Evolutionary conservation across 1,140 invertebrate genomes (phyloP).

Genomic region (Calycopis cecrops): DNA sequence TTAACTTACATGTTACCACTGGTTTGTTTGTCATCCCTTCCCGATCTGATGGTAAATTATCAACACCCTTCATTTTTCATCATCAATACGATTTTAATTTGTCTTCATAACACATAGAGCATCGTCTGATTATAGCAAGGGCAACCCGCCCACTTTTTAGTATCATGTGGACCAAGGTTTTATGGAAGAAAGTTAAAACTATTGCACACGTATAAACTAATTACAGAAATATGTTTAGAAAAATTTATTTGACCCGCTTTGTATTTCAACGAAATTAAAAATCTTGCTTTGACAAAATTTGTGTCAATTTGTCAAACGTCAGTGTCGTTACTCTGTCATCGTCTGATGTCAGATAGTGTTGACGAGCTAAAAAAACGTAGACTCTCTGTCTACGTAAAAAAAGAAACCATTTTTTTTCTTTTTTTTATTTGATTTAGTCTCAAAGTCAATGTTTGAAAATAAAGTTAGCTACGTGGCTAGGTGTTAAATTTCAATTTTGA

Average conservation of each 20-base stretch:
- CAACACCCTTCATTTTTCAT: slow-evolving; percentile 72
- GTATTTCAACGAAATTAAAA: slow-evolving; percentile 13
- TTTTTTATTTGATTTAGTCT: no score
- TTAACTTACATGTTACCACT: slow-evolving; percentile 75
- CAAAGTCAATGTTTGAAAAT: no score
- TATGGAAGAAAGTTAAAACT: neutral
- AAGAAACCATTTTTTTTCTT: no score
- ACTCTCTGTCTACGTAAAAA: no score
- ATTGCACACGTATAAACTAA: slow-evolving; percentile 5
- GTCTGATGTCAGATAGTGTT: slow-evolving; percentile 2
- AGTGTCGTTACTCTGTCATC: neutral
- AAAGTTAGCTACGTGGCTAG: no score
- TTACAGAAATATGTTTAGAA: slow-evolving; percentile 14
- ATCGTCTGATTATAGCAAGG: slow-evolving; percentile 30
- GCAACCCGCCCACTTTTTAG: slow-evolving; percentile 27
- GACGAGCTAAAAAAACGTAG: no score
- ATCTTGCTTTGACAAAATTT: slow-evolving; percentile 14
- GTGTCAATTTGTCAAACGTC: slow-evolving; percentile 16
- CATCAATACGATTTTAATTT: slow-evolving; percentile 61
- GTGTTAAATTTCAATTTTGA: no score
- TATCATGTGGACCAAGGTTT: slow-evolving; percentile 8
- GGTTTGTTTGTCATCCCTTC: slow-evolving; percentile 75
- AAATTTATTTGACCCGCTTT: slow-evolving; percentile 12
- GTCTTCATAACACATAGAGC: slow-evolving; percentile 59
- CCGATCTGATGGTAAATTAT: slow-evolving; percentile 52